Evolutionary conservation across 2,113 vertebrate species (phyloP), one percentile per base, ranked within the genome.

Genomic region (Marmota flaviventris): DNA sequence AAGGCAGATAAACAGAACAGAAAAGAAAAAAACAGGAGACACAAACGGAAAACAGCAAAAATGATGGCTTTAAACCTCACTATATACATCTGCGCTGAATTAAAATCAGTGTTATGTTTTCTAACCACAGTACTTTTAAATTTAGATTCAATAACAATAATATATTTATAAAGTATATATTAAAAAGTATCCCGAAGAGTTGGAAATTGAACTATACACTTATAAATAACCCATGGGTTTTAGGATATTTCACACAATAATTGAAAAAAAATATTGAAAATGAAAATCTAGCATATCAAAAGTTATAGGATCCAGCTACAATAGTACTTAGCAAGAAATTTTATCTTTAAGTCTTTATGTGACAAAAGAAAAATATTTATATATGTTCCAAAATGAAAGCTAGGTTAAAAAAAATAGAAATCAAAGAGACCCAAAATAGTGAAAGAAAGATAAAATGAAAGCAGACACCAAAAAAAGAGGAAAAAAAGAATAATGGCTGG

Each of bases 361-460:
- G 7, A 75, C 8, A 75, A 39, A 73, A 48, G 29, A 65, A 63
- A 29, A 72, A 63, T 63, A 42, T n/a, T 25, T 89, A 18, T 84
- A 8, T 42, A 10, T 70, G 18, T 75, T 75, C 10, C 20, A n/a
- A 32, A 79, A 18, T 73, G 85, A 76, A 69, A 76, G 34, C 14
- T 53, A 61, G 3, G 5, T n/a, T n/a, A 69, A 25, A 42, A 53
- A 76, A 58, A 58, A 58, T 22, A 58, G 20, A 58, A 22, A 58
- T 20, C n/a, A 82, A 63, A 63, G 4, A 53, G 81, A 85, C 7
- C 3, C 8, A 73, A 91, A 91, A 11, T 65, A 34, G 4, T 56
- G 17, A 86, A 89, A 86, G 25, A 73, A 73, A 53, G 8, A 85
- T 29, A 95, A 90, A 90, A 88, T 37, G 48, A 89, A 13, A 86